Percentiles rank a stretch among this genome's conserved stretches.
Evolutionary conservation across 2,113 vertebrate species (phyloP).

Genomic region (Rhipidura dahli): DNA sequence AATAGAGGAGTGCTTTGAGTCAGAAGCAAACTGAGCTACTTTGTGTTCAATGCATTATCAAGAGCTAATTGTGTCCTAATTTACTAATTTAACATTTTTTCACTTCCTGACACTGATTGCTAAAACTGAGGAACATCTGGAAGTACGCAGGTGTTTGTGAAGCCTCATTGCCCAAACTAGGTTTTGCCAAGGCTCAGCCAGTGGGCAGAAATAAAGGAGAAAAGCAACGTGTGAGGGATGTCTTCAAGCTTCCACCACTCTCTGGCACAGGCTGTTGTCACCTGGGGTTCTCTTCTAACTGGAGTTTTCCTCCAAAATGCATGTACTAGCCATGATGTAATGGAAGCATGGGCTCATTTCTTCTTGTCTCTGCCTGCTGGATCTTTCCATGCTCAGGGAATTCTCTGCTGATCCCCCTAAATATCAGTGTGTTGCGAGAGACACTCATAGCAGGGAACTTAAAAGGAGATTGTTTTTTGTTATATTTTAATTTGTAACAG

Average conservation of each 20-base stretch:
- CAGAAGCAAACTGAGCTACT: neutral
- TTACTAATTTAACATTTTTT: neutral
- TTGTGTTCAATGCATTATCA: neutral
- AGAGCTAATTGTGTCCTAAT: neutral
- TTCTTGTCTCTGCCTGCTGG: neutral
- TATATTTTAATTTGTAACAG: neutral
- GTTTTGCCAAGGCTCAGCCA: neutral
- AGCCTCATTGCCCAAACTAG: neutral
- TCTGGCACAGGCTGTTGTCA: neutral
- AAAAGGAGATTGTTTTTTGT: neutral
- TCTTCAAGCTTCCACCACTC: neutral
- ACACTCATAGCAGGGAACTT: neutral
- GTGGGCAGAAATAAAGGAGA: neutral
- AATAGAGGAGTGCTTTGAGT: neutral
- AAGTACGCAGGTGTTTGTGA: neutral
- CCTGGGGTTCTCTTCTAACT: neutral
- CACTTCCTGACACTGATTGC: accelerated
- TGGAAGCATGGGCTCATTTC: neutral
- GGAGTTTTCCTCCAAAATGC: neutral
- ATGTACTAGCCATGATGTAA: accelerated
- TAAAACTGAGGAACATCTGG: neutral
- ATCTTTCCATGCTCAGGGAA: neutral
- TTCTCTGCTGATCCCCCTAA: neutral
- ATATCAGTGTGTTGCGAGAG: neutral
- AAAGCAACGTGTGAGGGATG: accelerated